A percentile compares a stretch with the other conserved stretches of the same genome.
These are phyloP conservation scores for Dascyllus trimaculatus DNA, from an alignment of 2,113 vertebrate species.

Conservation along the genomic window DNA sequence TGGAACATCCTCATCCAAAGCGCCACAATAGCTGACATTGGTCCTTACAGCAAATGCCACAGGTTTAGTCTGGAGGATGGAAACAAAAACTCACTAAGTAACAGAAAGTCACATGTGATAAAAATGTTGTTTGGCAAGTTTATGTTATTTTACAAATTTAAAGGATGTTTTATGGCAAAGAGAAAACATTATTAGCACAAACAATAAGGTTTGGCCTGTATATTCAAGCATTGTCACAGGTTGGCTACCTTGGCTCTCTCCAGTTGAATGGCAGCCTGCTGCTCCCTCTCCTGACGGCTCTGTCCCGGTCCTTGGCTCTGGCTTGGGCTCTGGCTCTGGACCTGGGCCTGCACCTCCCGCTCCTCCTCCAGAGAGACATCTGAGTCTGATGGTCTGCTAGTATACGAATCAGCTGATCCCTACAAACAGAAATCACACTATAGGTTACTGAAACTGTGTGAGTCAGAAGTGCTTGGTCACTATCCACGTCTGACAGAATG, in stretches of 20 bases:
- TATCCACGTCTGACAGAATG: neutral
- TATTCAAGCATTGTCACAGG: neutral
- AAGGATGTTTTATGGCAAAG: too few species aligned
- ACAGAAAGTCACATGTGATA: too few species aligned
- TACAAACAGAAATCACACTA: conserved; percentile 63
- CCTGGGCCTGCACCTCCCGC: conserved; percentile 89
- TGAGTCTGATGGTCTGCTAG: conserved; percentile 98
- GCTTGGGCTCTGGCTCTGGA: conserved; percentile 86
- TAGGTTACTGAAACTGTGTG: neutral
- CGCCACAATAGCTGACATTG: conserved; percentile 97
- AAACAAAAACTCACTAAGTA: neutral
- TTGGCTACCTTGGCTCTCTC: conserved; percentile 94
- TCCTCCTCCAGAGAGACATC: conserved; percentile 99
- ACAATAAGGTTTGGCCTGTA: too few species aligned
- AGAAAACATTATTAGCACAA: too few species aligned
- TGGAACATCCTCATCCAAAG: conserved; percentile 97
- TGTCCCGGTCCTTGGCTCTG: conserved; percentile 82
- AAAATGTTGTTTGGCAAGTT: too few species aligned
- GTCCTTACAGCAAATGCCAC: conserved; percentile 98
- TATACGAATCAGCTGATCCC: conserved; percentile 99
- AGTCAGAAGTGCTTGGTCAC: too few species aligned
- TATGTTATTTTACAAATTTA: too few species aligned
- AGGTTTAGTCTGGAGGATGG: conserved; percentile 88
- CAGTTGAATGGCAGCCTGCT: conserved; percentile 94
- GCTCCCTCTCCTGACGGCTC: conserved; percentile 94